Evolutionary conservation across 1,140 invertebrate genomes (phyloP).

Genomic region (Homalodisca vitripennis): DNA sequence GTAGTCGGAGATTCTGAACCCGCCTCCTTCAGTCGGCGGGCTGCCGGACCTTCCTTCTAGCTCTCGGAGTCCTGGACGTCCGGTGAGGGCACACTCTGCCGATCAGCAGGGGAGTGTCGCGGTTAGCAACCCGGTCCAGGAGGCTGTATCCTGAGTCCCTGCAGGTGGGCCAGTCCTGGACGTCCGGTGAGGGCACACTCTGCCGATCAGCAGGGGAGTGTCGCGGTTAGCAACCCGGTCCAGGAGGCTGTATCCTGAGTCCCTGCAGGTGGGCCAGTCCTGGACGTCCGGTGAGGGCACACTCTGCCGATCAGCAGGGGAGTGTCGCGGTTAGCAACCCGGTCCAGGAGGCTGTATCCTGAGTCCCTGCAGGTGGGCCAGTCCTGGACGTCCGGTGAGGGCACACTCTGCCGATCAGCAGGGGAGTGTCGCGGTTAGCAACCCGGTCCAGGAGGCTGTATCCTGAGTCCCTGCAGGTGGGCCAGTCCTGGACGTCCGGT

Average conservation of each 20-base stretch:
- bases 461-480: slow-evolving; percentile 31
- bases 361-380: slow-evolving; percentile 32
- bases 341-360: neutral
- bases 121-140: neutral
- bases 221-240: neutral
- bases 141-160: slow-evolving; percentile 8
- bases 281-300: too few relatives aligned
- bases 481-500: slow-evolving; percentile 37
- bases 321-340: neutral
- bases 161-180: slow-evolving; percentile 37
- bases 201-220: too few relatives aligned
- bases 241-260: slow-evolving; percentile 4
- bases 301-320: too few relatives aligned
- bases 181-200: too few relatives aligned
- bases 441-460: neutral
- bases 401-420: too few relatives aligned
- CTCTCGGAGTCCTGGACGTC: slow-evolving; percentile 37
- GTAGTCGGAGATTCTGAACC: too few relatives aligned
- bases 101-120: too few relatives aligned
- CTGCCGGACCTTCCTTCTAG: too few relatives aligned
- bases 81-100: too few relatives aligned
- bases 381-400: too few relatives aligned
- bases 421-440: slow-evolving; percentile 1
- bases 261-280: slow-evolving; percentile 38
- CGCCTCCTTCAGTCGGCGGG: too few relatives aligned